Conservation (phyloP, 2,797 vertebrate species). For the Cuculus canorus region DNA sequence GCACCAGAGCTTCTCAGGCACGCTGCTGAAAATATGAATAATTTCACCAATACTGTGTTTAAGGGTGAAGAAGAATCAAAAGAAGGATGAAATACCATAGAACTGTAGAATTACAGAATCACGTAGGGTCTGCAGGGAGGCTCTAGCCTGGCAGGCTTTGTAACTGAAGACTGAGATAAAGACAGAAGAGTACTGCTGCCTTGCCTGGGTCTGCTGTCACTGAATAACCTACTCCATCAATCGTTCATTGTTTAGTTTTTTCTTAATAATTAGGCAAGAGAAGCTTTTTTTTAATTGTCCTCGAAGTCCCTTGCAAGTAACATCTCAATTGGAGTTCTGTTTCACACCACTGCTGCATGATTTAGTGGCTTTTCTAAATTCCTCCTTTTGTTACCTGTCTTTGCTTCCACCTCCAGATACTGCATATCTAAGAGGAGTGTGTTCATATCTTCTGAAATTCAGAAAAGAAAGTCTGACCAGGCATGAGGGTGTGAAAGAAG, state of each 20-base stretch:
- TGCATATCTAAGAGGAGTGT: neutral
- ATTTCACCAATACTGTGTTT: neutral
- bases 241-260: neutral
- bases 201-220: neutral
- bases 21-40: neutral
- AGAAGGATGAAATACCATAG: neutral
- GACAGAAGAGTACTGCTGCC: neutral
- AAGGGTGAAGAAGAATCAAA: neutral
- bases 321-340: neutral
- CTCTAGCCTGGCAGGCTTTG: neutral
- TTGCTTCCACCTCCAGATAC: neutral
- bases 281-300: neutral
- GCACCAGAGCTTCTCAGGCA: neutral
- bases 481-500: neutral
- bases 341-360: neutral
- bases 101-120: neutral
- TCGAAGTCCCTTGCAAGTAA: neutral
- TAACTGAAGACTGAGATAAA: neutral
- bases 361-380: neutral
- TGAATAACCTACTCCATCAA: neutral
- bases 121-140: neutral
- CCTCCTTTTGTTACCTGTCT: neutral
- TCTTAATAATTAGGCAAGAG: neutral
- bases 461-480: neutral
- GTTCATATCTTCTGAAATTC: neutral